phyloP scores from a whole-genome alignment of 2,113 vertebrate species.

The Crotophaga sulcirostris region DNA sequence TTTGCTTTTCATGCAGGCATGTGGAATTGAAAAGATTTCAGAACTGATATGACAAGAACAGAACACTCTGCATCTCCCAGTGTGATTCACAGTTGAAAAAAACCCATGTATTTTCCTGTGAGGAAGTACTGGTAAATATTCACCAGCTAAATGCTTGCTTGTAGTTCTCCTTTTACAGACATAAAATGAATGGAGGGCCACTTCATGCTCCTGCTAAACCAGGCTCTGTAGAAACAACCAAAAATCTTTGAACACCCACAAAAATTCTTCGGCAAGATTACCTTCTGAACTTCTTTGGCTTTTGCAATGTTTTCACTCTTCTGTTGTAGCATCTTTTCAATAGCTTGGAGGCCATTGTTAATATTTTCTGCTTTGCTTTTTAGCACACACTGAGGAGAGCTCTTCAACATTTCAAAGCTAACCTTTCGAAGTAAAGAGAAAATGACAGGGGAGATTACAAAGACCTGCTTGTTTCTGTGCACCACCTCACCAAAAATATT shows the following conservation, averaged over 20 bases:
- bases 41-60: neutral
- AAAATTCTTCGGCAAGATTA: slow-evolving; percentile 32
- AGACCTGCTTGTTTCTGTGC: neutral
- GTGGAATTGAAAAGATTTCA: neutral
- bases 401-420: slow-evolving; percentile 76
- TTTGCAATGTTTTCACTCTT: slow-evolving; percentile 78
- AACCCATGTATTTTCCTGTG: accelerated
- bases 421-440: slow-evolving; percentile 72
- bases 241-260: neutral
- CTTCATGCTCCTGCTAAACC: neutral
- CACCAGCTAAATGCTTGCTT: neutral
- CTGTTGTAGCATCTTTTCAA: slow-evolving; percentile 83
- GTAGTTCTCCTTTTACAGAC: neutral
- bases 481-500: neutral
- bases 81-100: neutral
- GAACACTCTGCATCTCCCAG: neutral
- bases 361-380: slow-evolving; percentile 82
- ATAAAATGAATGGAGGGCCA: neutral
- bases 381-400: slow-evolving; percentile 79
- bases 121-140: neutral
- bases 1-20: neutral
- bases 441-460: neutral
- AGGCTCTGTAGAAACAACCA: neutral
- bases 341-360: slow-evolving; percentile 79
- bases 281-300: slow-evolving; percentile 89